Conservation (phyloP, 2,113 vertebrate species). For the Sarotherodon lohbergeri region DNA sequence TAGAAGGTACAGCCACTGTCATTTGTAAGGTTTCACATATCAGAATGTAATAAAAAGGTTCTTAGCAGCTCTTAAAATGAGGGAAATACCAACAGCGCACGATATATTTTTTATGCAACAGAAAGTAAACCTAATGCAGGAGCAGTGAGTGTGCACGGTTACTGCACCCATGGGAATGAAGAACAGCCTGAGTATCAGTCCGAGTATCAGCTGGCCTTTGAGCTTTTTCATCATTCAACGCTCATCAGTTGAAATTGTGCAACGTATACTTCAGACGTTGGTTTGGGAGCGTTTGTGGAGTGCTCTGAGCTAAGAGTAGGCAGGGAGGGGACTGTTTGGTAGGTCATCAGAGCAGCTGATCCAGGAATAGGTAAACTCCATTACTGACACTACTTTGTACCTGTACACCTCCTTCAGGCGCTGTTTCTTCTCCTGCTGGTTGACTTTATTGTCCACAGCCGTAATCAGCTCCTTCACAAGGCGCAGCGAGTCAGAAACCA, state of each 20-base stretch:
- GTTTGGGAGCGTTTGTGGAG: neutral
- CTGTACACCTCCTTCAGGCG: slow-evolving; percentile 84
- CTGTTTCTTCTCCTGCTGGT: slow-evolving; percentile 85
- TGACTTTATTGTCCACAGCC: slow-evolving; percentile 84
- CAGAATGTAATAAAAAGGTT: neutral
- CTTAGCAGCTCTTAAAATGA: neutral
- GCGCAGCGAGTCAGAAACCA: slow-evolving; percentile 76
- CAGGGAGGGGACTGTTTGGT: neutral
- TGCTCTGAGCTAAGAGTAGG: neutral
- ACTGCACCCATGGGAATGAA: neutral
- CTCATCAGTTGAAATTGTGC: neutral
- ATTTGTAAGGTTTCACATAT: neutral
- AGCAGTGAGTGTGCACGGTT: neutral
- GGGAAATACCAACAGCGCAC: neutral
- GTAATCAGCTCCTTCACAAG: slow-evolving; percentile 84
- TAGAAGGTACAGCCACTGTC: neutral
- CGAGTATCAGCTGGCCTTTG: neutral
- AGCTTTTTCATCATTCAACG: neutral
- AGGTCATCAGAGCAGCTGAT: neutral
- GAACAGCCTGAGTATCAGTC: neutral
- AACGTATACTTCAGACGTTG: neutral
- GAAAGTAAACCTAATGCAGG: neutral
- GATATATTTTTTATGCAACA: neutral
- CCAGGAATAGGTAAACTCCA: neutral
- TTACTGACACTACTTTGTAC: neutral